Evolutionary conservation across 2,888 invertebrate genomes (phyloP), one percentile per base, ranked within the genome.

Genomic region (Epiblema foenella): DNA sequence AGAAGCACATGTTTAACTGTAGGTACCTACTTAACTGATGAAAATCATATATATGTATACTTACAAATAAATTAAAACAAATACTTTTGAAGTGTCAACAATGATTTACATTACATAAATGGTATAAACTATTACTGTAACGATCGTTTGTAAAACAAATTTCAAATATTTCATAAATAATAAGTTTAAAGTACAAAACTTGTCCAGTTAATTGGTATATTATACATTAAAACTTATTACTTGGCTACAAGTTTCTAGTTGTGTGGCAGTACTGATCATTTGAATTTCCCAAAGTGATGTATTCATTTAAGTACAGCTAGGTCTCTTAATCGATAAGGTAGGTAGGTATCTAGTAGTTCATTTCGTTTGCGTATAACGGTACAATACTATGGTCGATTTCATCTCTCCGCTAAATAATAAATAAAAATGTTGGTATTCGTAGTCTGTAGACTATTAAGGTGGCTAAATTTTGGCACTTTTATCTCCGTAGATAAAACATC

Each of bases 231-330:
- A 89, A 89, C 86, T 84, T 88, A 87, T 90, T 90, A 89, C 84
- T 87, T 90, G 90, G 88, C 89, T 91, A 91, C 77, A 80, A 83
- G 74, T 85, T 90, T 90, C 71, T 67, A 67, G 49, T 56, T 57
- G 54, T 86, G 85, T 91, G 93, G 92, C 93, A 92, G 93, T 92
- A 89, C 85, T 89, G 89, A 88, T 86, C 60, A 51, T 88, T 86
- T 83, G 85, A 85, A 79, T 79, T 86, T 87, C 87, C 84, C 85
- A 86, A 87, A 86, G 86, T 83, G 86, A 84, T 85, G 76, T 83
- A 87, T 83, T 84, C 85, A 79, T 88, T 85, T 83, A 46, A 46
- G 46, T 46, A 83, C 85, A 81, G 80, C 89, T 91, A 91, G 83
- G 71, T 84, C 72, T 77, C 86, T 87, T 90, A 87, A 81, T 83